Conservation (phyloP, 2,888 invertebrate species). For the Trachelus iudaicus region DNA sequence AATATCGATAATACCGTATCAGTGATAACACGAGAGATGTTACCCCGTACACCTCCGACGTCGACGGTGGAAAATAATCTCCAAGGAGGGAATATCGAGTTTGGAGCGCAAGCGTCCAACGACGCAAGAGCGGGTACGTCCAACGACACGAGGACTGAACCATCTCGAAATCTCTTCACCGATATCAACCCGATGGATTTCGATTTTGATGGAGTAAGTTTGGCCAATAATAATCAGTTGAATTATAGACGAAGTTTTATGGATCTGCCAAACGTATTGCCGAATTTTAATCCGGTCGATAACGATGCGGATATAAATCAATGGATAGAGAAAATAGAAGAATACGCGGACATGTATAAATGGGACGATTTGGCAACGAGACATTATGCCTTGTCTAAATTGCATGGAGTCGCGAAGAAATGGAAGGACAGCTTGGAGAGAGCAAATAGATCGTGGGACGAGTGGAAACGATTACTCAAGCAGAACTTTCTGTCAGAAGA, state of each 20-base stretch:
- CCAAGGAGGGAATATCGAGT: not conserved
- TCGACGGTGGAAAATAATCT: not conserved
- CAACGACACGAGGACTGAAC: too few relatives aligned
- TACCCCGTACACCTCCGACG: not conserved
- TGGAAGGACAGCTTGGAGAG: conserved; percentile 34
- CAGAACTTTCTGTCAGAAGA: conserved; percentile 13
- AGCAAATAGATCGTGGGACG: not conserved
- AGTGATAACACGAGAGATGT: not conserved
- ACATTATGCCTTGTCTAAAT: conserved; percentile 33
- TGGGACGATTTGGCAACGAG: conserved; percentile 33
- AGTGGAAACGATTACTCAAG: conserved; percentile 17
- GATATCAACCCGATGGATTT: not conserved
- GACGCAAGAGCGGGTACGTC: too few relatives aligned
- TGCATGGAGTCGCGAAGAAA: conserved; percentile 34
- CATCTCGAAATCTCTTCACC: too few relatives aligned
- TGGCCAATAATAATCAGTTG: not conserved
- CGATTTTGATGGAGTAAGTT: not conserved
- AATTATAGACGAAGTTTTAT: not conserved
- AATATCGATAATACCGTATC: not conserved
- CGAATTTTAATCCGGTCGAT: conserved; percentile 24
- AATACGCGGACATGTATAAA: conserved; percentile 32
- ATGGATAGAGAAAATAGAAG: conserved; percentile 37
- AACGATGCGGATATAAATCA: conserved; percentile 22
- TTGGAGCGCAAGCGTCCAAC: too few relatives aligned
- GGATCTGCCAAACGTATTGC: conserved; percentile 14